These are phyloP conservation scores for Trachops cirrhosus DNA, from an alignment of 2,797 vertebrate genomes.

Conservation along the genomic window DNA sequence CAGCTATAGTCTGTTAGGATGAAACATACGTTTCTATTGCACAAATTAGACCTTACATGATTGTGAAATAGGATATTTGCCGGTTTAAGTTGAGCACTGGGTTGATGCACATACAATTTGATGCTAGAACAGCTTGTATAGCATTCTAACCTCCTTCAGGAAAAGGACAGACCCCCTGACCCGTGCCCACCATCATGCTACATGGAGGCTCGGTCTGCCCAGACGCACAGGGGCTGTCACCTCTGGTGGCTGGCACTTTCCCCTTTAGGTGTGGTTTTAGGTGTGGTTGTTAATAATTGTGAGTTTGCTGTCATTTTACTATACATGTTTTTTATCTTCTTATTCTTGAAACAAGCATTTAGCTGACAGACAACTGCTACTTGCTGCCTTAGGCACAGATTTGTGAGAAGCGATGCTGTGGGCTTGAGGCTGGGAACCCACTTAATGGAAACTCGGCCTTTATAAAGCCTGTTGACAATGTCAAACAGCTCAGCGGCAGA, in stretches of 20 bases:
- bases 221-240: neutral
- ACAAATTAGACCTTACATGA: neutral
- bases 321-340: too few species aligned
- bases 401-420: neutral
- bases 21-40: neutral
- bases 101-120: neutral
- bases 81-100: neutral
- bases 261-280: too few species aligned
- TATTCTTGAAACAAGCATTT: neutral
- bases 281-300: too few species aligned
- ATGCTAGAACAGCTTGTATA: neutral
- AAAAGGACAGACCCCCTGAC: neutral
- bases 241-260: neutral
- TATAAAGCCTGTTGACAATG: neutral
- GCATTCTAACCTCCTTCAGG: neutral
- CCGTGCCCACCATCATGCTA: too few species aligned
- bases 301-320: too few species aligned
- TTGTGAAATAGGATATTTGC: neutral
- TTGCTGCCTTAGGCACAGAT: neutral
- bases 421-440: neutral
- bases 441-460: neutral
- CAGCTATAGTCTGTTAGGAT: neutral
- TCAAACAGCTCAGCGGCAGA: neutral
- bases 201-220: rapidly evolving
- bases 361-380: neutral